Conservation (phyloP, 2,797 vertebrate genomes). For the Furcifer pardalis region DNA sequence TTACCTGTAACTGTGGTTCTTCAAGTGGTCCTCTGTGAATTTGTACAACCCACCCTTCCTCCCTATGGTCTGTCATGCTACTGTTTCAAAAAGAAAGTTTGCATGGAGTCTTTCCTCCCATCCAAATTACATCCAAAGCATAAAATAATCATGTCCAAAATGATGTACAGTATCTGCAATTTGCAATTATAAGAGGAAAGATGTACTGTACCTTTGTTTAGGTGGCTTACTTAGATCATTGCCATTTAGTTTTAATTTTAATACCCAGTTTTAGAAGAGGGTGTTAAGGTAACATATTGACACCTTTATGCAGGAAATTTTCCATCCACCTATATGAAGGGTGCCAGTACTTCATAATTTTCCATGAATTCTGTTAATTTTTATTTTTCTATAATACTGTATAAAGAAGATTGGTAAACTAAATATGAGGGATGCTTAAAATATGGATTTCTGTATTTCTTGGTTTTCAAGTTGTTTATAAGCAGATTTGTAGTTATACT, state of each 20-base stretch:
- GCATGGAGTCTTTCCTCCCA: background rate
- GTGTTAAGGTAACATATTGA: background rate
- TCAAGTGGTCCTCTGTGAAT: too few species aligned
- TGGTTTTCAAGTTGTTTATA: conserved; percentile 12
- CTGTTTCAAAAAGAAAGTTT: background rate
- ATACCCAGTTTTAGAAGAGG: background rate
- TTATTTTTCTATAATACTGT: background rate
- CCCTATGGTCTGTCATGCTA: too few species aligned
- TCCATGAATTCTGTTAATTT: conserved; percentile 7
- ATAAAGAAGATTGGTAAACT: background rate
- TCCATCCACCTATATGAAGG: background rate
- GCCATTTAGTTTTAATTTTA: background rate
- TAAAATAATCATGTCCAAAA: background rate
- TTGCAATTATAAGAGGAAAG: background rate
- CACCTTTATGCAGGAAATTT: background rate
- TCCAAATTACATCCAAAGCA: background rate
- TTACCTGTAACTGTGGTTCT: too few species aligned
- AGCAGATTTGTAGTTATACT: conserved; percentile 31
- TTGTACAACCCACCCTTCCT: too few species aligned
- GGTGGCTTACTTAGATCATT: background rate
- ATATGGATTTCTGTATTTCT: conserved; percentile 5
- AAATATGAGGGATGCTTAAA: background rate
- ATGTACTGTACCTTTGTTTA: background rate
- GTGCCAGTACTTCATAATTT: background rate
- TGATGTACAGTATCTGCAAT: background rate